Conservation (phyloP, 2,797 vertebrate genomes). For the Sebastes variabilis region DNA sequence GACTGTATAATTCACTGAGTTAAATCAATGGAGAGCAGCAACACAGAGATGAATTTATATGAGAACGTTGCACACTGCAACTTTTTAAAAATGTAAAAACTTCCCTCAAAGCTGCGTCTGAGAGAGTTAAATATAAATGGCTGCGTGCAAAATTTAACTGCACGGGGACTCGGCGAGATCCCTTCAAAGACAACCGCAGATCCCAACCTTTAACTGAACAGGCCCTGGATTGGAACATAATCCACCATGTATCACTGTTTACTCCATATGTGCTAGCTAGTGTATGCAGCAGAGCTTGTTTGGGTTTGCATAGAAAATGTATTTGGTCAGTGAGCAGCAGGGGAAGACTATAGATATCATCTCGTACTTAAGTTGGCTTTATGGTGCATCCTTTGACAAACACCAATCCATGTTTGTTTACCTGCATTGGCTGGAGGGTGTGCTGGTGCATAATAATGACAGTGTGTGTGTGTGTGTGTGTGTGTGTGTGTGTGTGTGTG, state of each 20-base stretch:
- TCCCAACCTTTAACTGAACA: neutral
- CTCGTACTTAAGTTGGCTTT: slow-evolving; percentile 55
- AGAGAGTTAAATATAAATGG: slow-evolving; percentile 49
- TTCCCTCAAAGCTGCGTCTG: slow-evolving; percentile 31
- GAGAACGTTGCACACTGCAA: slow-evolving; percentile 36
- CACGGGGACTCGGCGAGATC: neutral
- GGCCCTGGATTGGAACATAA: slow-evolving; percentile 13
- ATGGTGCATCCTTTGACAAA: slow-evolving; percentile 61
- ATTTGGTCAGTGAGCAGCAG: slow-evolving; percentile 53
- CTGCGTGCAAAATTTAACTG: slow-evolving; percentile 44
- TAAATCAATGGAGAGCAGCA: slow-evolving; percentile 23
- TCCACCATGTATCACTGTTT: slow-evolving; percentile 21
- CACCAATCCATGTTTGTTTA: slow-evolving; percentile 66
- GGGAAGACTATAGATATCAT: slow-evolving; percentile 29
- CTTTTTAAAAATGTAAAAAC: slow-evolving; percentile 37
- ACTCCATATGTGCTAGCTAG: slow-evolving; percentile 17
- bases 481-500: neutral
- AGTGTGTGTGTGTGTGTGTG: neutral
- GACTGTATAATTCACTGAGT: slow-evolving; percentile 37
- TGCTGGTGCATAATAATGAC: slow-evolving; percentile 67
- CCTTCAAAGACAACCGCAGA: slow-evolving; percentile 17
- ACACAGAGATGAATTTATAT: slow-evolving; percentile 10
- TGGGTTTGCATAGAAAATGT: slow-evolving; percentile 25
- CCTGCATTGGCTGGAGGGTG: slow-evolving; percentile 41
- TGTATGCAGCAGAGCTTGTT: slow-evolving; percentile 5